Conservation (phyloP, 2,113 vertebrate species). For the Aptenodytes patagonicus region DNA sequence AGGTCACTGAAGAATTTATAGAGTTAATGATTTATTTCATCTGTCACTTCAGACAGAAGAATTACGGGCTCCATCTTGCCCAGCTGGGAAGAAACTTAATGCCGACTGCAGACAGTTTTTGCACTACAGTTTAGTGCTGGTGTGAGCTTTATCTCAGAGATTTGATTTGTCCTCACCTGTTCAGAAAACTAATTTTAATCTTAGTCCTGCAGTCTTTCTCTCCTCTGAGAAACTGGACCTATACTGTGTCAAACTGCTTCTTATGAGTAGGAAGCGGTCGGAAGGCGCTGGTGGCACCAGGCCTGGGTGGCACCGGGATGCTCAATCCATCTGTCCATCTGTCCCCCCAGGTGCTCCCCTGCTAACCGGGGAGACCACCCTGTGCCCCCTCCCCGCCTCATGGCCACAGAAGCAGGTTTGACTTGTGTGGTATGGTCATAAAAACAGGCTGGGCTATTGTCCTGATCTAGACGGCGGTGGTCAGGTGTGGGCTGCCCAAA, state of each 20-base stretch:
- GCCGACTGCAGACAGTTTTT: not conserved
- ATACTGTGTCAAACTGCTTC: not conserved
- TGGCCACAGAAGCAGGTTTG: not conserved
- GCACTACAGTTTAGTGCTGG: not conserved
- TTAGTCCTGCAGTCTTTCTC: not conserved
- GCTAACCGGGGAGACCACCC: not conserved
- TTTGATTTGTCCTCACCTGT: not conserved
- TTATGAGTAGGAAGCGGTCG: not conserved
- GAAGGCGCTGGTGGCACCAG: not conserved
- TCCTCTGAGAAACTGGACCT: not conserved
- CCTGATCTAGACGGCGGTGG: accelerated
- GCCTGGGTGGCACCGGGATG: not conserved
- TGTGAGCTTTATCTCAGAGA: not conserved
- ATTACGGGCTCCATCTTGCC: not conserved
- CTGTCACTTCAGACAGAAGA: conserved; percentile 14
- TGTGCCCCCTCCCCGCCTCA: not conserved
- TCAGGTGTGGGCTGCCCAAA: not conserved
- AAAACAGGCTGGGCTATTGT: not conserved
- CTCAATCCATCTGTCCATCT: not conserved
- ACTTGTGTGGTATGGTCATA: not conserved
- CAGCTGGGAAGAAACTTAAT: not conserved
- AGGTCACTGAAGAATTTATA: conserved; percentile 6
- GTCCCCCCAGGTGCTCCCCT: not conserved
- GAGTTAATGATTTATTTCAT: conserved; percentile 31
- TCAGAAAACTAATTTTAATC: not conserved